Percentiles rank a stretch among this genome's conserved stretches.
Conservation (phyloP, 2,113 vertebrate genomes). For the Rhynchopsitta pachyrhyncha region DNA sequence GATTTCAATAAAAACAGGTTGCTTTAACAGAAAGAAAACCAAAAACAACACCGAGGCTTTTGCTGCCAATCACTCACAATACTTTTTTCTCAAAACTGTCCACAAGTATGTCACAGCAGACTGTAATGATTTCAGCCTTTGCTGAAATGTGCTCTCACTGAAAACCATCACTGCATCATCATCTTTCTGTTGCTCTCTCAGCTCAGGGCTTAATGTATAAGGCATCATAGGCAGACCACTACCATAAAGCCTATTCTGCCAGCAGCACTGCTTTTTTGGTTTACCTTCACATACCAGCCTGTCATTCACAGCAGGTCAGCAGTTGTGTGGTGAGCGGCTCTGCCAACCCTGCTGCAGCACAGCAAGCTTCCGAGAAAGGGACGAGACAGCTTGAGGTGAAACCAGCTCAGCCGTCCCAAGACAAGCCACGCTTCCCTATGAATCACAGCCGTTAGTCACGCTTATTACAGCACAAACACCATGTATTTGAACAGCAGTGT, state of each 20-base stretch:
- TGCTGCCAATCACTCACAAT: background rate
- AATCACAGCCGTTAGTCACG: background rate
- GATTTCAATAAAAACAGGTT: background rate
- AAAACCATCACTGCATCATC: background rate
- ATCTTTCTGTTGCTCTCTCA: background rate
- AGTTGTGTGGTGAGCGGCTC: background rate
- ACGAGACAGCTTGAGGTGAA: background rate
- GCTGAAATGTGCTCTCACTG: background rate
- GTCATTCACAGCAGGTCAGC: background rate
- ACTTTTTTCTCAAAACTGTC: background rate
- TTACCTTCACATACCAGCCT: background rate
- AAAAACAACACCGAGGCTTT: background rate
- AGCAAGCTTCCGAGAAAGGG: background rate
- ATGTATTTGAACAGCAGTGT: rapidly evolving
- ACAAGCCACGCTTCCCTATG: background rate
- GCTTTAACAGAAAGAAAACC: background rate
- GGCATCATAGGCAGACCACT: background rate
- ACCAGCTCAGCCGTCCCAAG: background rate
- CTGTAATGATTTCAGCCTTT: background rate
- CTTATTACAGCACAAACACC: background rate
- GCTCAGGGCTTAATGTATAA: background rate
- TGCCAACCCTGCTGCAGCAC: background rate
- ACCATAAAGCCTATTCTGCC: background rate
- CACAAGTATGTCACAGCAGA: background rate
- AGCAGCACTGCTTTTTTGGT: background rate